Evolutionary conservation across 2,888 invertebrate species (phyloP).

Genomic region (Platycnemis pennipes): DNA sequence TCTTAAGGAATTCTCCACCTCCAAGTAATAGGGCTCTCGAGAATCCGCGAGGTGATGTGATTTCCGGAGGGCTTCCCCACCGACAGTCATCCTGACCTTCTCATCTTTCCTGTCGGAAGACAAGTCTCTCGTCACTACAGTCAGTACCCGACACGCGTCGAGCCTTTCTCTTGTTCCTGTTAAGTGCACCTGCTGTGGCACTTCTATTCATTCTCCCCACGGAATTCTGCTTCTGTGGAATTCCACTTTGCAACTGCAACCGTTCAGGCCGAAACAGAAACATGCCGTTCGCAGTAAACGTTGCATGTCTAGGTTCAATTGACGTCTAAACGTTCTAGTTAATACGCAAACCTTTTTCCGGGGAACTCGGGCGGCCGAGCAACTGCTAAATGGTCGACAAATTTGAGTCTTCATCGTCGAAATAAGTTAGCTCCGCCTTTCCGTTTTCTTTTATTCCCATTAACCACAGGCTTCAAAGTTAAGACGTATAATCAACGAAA

Average conservation of each 20-base stretch:
- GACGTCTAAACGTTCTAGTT: no score
- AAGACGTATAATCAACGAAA: no score
- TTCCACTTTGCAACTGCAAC: background rate
- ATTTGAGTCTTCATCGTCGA: no score
- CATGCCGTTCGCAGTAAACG: background rate
- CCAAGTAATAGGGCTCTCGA: no score
- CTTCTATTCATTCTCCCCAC: background rate
- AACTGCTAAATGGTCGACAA: no score
- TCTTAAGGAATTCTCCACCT: no score
- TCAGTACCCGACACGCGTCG: background rate
- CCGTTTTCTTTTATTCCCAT: no score
- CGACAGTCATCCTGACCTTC: background rate
- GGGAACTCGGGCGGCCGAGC: no score
- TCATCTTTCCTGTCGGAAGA: background rate
- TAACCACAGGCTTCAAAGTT: no score
- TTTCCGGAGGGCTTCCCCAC: background rate
- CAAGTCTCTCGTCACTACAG: background rate
- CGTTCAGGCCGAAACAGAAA: background rate
- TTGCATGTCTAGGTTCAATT: background rate
- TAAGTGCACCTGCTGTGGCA: background rate
- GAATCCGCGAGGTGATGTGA: no score
- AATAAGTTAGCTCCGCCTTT: no score
- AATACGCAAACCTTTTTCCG: no score
- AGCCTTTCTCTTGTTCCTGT: background rate
- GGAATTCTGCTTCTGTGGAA: background rate